These are phyloP conservation scores for Camponotus floridanus DNA, from an alignment of 1,140 invertebrate genomes.

Conservation along the genomic window DNA sequence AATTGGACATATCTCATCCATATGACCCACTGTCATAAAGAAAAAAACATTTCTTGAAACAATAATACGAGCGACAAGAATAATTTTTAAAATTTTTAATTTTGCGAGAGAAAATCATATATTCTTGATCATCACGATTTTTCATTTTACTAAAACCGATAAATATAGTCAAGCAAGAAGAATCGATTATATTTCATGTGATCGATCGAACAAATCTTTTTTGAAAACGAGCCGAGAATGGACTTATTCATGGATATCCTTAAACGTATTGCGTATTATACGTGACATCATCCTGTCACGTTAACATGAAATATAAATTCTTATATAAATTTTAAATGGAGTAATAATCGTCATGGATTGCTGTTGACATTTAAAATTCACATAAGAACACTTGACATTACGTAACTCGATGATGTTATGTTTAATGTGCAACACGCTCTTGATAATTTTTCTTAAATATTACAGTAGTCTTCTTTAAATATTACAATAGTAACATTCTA, in stretches of 20 bases:
- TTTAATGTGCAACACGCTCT: too few relatives aligned
- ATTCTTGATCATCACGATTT: conserved; percentile 17
- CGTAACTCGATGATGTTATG: too few relatives aligned
- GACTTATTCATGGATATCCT: background rate
- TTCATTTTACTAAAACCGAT: conserved; percentile 8
- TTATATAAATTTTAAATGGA: too few relatives aligned
- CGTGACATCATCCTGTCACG: too few relatives aligned
- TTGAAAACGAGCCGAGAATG: conserved; percentile 8
- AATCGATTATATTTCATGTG: background rate
- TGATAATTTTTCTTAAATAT: background rate
- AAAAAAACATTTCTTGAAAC: background rate
- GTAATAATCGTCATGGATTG: too few relatives aligned
- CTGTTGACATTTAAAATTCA: too few relatives aligned
- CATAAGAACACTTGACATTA: too few relatives aligned
- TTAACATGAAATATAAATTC: too few relatives aligned
- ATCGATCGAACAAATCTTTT: background rate
- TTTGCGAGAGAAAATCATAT: background rate
- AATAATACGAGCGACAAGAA: background rate
- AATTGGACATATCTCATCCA: conserved; percentile 17
- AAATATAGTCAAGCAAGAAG: conserved; percentile 5
- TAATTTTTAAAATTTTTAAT: background rate
- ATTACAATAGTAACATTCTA: conserved; percentile 82
- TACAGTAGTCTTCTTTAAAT: conserved; percentile 36
- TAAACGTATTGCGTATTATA: background rate
- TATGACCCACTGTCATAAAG: background rate